Base-by-base conservation (phyloP, 2,888 invertebrate species). In the Amitus sp. region DNA sequence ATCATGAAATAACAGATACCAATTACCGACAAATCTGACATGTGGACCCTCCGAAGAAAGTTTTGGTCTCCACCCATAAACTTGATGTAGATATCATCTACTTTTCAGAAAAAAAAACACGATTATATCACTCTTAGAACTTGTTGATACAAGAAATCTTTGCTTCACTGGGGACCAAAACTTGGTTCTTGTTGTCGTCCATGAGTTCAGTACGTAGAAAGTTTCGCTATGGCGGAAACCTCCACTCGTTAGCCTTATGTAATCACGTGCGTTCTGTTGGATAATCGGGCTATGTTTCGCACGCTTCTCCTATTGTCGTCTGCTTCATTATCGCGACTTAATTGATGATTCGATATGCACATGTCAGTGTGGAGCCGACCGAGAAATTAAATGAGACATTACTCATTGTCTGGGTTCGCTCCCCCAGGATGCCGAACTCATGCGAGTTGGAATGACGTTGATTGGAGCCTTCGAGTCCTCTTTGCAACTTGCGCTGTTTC, bases 261-360 rank as follows among this genome's bases (percentile, higher is more conserved):
- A 68, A 70, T 67, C 65, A 70, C 53, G 67, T 40, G 60, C 49
- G 49, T 64, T 50, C 58, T 43, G 58, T 58, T 52, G 64, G 61
- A 66, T 63, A 67, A 64, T 61, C 60, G 65, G 61, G 67, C 65
- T 68, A 64, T 57, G 60, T 70, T 59, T 51, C 51, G 51, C 62
- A 48, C 58, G 52, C 48, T 34, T 59, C 37, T 30, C 40, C 54
- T 56, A 64, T 63, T 63, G 67, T 55, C 61, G 65, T 51, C 62
- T 53, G 63, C 67, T 70, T 73, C 68, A 72, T 73, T 72, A 72
- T 72, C 66, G 61, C 42, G 43, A 49, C 56, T 65, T 71, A 71
- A 73, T 72, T 70, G 65, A 67, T 70, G 67, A 71, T 67, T 63
- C 49, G 70, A 66, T 64, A 57, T 60, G 52, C 55, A 56, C 47